A percentile compares a stretch with the other conserved stretches of the same genome.
Conservation (phyloP, 1,140 invertebrate species). For the Pogonognathellus flavescens region DNA sequence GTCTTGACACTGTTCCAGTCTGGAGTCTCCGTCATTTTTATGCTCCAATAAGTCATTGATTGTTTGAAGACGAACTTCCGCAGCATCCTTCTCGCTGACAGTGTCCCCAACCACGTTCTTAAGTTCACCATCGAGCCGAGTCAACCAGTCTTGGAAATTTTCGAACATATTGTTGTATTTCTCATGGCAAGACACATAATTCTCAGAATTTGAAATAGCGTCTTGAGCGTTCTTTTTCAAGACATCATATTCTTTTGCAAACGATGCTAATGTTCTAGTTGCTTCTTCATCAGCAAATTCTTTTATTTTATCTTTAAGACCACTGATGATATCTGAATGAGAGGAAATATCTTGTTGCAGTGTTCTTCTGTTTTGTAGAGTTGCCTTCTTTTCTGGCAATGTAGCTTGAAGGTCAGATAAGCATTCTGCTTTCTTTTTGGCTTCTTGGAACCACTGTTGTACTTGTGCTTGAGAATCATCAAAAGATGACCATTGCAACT, state of each 20-base stretch:
- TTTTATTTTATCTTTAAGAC: conserved; percentile 82
- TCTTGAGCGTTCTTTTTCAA: conserved; percentile 79
- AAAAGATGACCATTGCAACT: conserved; percentile 89
- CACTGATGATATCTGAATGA: conserved; percentile 83
- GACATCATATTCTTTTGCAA: conserved; percentile 79
- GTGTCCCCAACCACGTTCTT: conserved; percentile 78
- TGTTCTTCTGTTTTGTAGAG: conserved; percentile 81
- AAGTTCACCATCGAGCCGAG: conserved; percentile 79
- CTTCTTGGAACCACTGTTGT: conserved; percentile 84
- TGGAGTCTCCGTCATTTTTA: conserved; percentile 80
- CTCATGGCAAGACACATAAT: conserved; percentile 85
- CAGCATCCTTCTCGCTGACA: conserved; percentile 80
- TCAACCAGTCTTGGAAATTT: conserved; percentile 81
- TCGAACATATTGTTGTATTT: conserved; percentile 84
- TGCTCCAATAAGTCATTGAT: conserved; percentile 83
- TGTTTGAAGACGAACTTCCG: conserved; percentile 80
- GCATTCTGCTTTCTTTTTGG: conserved; percentile 77
- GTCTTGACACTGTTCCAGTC: conserved; percentile 79
- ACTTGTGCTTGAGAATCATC: conserved; percentile 85
- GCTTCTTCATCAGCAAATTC: conserved; percentile 82
- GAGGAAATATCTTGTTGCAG: conserved; percentile 85
- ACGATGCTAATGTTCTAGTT: conserved; percentile 78
- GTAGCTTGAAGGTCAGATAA: conserved; percentile 80
- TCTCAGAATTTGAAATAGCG: conserved; percentile 78
- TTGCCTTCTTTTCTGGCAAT: conserved; percentile 87